Conservation (phyloP, 2,113 vertebrate species). For the Psilopogon haemacephalus region DNA sequence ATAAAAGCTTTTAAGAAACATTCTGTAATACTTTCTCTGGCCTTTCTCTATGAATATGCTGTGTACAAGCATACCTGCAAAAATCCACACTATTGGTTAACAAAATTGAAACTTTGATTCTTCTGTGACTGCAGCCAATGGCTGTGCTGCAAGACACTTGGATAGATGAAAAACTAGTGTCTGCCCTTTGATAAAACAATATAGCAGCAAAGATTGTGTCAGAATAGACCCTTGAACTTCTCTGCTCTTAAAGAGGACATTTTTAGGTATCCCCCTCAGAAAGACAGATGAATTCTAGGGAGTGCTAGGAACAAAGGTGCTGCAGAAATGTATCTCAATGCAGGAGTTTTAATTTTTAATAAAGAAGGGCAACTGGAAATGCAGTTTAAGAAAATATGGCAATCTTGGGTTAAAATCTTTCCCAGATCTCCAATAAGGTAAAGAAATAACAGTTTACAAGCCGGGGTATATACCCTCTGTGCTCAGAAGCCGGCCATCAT, state of each 20-base stretch:
- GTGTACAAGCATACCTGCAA: background rate
- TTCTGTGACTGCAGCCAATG: background rate
- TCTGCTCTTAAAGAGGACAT: background rate
- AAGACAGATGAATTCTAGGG: background rate
- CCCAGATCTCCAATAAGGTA: background rate
- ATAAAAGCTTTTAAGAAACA: background rate
- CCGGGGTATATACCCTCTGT: background rate
- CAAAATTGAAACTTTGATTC: constrained; percentile 20
- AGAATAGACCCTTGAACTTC: background rate
- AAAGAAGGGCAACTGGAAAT: background rate
- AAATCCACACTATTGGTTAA: background rate
- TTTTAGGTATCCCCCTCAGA: background rate
- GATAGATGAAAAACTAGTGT: background rate
- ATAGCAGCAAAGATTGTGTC: background rate
- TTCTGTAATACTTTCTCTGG: background rate
- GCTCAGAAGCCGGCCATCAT: background rate
- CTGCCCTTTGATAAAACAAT: background rate
- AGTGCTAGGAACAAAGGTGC: background rate
- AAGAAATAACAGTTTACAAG: background rate
- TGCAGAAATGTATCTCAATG: background rate
- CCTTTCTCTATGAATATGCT: background rate
- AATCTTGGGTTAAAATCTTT: background rate
- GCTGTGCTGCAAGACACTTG: background rate
- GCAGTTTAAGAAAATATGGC: background rate
- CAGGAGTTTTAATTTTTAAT: background rate